These are phyloP conservation scores for Drosophila cardini DNA, from an alignment of 1,140 invertebrate genomes.

Conservation along the genomic window DNA sequence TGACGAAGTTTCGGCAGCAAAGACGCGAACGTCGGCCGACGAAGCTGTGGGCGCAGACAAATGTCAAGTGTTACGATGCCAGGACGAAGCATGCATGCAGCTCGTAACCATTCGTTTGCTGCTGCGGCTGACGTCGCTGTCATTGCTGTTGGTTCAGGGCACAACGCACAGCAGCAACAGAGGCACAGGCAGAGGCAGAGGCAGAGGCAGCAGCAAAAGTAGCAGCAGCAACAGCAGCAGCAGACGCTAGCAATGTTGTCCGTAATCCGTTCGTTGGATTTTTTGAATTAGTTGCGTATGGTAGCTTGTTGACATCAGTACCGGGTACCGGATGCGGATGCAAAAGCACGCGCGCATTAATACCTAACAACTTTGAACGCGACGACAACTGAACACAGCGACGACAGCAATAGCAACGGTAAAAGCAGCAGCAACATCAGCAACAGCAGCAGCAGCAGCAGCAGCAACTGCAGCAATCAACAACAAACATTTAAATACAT, in stretches of 20 bases:
- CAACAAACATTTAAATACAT: not conserved
- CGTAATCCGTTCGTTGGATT: slow-evolving; percentile 84
- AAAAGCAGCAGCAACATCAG: slow-evolving; percentile 2
- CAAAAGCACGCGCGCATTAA: slow-evolving; percentile 37
- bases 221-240: slow-evolving; percentile 21
- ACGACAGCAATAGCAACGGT: not conserved
- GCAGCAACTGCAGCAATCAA: slow-evolving; percentile 3
- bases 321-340: slow-evolving; percentile 79
- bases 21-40: not conserved
- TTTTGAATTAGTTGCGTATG: slow-evolving; percentile 84
- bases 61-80: not conserved
- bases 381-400: slow-evolving; percentile 6
- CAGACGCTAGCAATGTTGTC: slow-evolving; percentile 32
- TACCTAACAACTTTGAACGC: not conserved
- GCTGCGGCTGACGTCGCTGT: slow-evolving; percentile 14
- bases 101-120: not conserved
- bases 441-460: slow-evolving; percentile 5
- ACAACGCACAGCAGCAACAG: slow-evolving; percentile 4
- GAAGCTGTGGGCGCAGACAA: slow-evolving; percentile 1
- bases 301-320: slow-evolving; percentile 84
- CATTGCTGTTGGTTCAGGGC: slow-evolving; percentile 6
- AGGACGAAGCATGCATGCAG: not conserved
- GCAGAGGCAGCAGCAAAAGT: slow-evolving; percentile 7
- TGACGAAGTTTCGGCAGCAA: not conserved
- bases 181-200: slow-evolving; percentile 2